Percentiles rank a stretch among this genome's conserved stretches.
Conservation (phyloP, 2,113 vertebrate species). For the Spizaetus ornatus region DNA sequence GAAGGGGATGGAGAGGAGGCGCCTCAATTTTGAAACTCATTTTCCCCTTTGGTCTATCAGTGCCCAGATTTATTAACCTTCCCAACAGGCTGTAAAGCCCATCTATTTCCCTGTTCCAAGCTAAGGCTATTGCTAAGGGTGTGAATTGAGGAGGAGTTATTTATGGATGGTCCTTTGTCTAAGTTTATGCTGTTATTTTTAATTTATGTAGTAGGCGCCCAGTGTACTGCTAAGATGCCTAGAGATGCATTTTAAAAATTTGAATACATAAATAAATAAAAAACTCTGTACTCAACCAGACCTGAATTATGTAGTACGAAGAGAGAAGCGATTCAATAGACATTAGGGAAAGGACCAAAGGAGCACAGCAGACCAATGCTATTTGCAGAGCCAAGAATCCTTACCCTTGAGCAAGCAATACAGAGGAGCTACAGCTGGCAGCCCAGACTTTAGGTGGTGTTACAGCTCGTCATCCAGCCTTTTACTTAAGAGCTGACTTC, state of each 20-base stretch:
- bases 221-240: background rate
- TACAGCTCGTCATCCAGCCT: background rate
- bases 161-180: conserved; percentile 48
- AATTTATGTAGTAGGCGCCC: conserved; percentile 25
- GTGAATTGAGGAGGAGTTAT: conserved; percentile 20
- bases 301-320: conserved; percentile 7
- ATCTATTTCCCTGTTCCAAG: conserved; percentile 19
- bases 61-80: conserved; percentile 33
- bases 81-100: background rate
- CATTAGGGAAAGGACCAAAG: background rate
- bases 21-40: conserved; percentile 36
- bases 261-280: conserved; percentile 64
- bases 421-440: background rate
- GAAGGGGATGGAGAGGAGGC: background rate
- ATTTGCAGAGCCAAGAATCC: background rate
- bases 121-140: conserved; percentile 24
- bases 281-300: conserved; percentile 2
- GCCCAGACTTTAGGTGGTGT: background rate
- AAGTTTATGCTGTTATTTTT: conserved; percentile 51
- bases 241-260: conserved; percentile 41
- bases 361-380: background rate
- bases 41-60: conserved; percentile 21
- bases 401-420: background rate
- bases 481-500: background rate
- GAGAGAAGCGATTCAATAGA: background rate